Conservation (phyloP, 2,797 vertebrate genomes). For the Salmo trutta region DNA sequence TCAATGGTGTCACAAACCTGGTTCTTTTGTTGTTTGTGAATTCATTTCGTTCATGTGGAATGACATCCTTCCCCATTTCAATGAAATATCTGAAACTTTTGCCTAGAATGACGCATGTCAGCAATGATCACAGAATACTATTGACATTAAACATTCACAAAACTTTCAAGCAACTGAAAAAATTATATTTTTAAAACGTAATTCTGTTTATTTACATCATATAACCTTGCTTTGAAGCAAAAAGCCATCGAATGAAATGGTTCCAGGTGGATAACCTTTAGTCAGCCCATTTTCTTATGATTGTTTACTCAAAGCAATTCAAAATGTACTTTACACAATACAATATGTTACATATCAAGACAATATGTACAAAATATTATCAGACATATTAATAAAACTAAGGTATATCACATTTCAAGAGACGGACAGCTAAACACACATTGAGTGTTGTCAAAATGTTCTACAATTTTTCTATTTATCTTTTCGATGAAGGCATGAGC, state of each 20-base stretch:
- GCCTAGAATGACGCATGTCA: not conserved
- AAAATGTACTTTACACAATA: slow-evolving; percentile 77
- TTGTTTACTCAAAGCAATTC: slow-evolving; percentile 69
- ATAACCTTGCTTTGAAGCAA: slow-evolving; percentile 74
- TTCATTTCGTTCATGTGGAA: not conserved
- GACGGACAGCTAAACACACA: slow-evolving; percentile 40
- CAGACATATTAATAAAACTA: slow-evolving; percentile 66
- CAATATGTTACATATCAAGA: slow-evolving; percentile 89
- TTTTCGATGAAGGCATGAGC: slow-evolving; percentile 22
- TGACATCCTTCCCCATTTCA: not conserved
- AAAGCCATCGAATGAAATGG: slow-evolving; percentile 64
- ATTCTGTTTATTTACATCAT: slow-evolving; percentile 78
- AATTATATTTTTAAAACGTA: slow-evolving; percentile 60
- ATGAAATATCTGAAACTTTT: not conserved
- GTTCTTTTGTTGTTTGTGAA: not conserved
- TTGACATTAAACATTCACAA: not conserved
- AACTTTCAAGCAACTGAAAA: slow-evolving; percentile 1
- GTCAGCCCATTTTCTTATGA: slow-evolving; percentile 75
- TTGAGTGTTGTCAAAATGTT: slow-evolving; percentile 24
- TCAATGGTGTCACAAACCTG: not conserved
- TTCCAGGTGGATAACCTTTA: slow-evolving; percentile 69
- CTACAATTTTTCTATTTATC: slow-evolving; percentile 17
- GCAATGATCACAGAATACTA: not conserved
- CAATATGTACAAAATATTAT: slow-evolving; percentile 83
- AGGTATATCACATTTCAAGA: slow-evolving; percentile 52